Evolutionary conservation across 2,797 vertebrate species (phyloP), one percentile per base, ranked within the genome.

Genomic region (Acomys russatus): DNA sequence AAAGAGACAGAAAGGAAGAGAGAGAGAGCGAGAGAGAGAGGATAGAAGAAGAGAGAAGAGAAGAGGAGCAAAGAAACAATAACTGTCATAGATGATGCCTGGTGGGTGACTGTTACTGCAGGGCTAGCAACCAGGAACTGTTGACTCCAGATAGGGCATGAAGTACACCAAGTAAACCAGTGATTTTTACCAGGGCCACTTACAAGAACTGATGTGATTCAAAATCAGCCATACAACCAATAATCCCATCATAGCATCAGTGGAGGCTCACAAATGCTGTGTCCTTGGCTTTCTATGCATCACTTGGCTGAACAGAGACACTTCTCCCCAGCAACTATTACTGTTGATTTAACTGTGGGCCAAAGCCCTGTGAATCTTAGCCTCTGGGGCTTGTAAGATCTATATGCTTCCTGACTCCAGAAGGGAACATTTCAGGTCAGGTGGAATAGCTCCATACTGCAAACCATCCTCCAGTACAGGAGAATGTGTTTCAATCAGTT

Each of bases 1-100:
- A 9, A 7, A 71, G 33, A 70, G 33, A 63, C 15, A 63, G 18
- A 63, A 20, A 28, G 44, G 10, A 44, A 49, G 44, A 49, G 23
- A 30, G 5, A 74, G n/a, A 7, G 5, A 49, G 49, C 23, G 1
- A 68, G 35, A 44, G 71, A 33, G 18, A 38, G 1, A 80, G 9
- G 1, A 9, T 10, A 80, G 6, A 23, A 0, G 4, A 1, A 25
- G 3, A n/a, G 51, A 38, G 1, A 71, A 49, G 5, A 35, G 1
- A 79, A 8, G 5, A 6, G 59, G n/a, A 44, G 4, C 28, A 1
- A n/a, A 7, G 33, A 4, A 51, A 30, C 18, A 49, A 49, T 33
- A 84, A 49, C 28, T 30, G 10, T 6, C 25, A 66, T 11, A 66
- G 17, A 30, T 2, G 33, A 51, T 17, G 44, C 44, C 28, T 51